Base-by-base conservation (phyloP, 1,140 invertebrate genomes). In the Frieseomelitta varia region DNA sequence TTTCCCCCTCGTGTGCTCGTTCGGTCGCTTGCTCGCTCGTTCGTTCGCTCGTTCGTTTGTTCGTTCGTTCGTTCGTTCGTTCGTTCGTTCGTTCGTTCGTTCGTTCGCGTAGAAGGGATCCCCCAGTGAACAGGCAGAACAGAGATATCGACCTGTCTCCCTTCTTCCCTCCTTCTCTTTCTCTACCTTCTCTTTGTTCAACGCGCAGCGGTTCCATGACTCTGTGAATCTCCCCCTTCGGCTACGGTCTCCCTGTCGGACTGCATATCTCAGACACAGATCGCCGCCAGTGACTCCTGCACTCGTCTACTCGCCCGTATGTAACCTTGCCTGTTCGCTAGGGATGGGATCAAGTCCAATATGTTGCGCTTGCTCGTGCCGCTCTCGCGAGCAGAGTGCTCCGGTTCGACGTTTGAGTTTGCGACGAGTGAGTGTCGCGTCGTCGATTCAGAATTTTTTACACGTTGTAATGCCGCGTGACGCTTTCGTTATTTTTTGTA, bases 201-300 rank as follows among this genome's bases (percentile, higher is more conserved):
- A 55, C 72, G 55, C 17, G 24, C 34, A 10, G 39, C 6, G 6
- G 55, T 39, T 71, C 67, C 21, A 11, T 39, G 19, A 58, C 65
- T 61, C 58, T 53, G 24, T 77, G 24, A 2, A 4, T 30, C 76
- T 79, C 56, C 81, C 72, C 63, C 81, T 84, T 83, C 81, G 76
- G 67, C 68, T 67, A 78, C n/a, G 53, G 56, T 69, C 68, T 78
- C 75, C 56, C n/a, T 39, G 55, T 53, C 71, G 74, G 65, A 85
- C 75, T 77, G 87, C 90, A 79, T 90, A 92, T 91, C 90, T 88
- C 84, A 87, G 86, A 85, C 81, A 87, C 79, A 75, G 88, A 91
- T 91, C 90, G 85, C 79, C 86, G 85, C 73, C 83, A 74, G 86
- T 88, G 91, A 90, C 90, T 88, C 76, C 71, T 85, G 85, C 88